These are phyloP conservation scores for Sturnira hondurensis DNA, from an alignment of 2,113 vertebrate genomes.

Conservation along the genomic window DNA sequence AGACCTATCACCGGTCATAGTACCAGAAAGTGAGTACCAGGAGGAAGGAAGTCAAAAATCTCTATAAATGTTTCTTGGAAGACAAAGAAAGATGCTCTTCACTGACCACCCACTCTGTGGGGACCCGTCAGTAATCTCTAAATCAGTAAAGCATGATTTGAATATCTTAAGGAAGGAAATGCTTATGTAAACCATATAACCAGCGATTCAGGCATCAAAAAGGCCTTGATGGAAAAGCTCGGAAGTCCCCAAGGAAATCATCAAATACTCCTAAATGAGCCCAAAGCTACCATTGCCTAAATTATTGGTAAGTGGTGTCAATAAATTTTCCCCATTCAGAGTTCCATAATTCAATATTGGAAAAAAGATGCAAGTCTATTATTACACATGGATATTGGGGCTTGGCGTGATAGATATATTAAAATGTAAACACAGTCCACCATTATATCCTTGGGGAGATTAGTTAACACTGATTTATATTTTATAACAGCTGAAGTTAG, in stretches of 20 bases:
- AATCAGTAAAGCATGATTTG: neutral
- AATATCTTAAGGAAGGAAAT: neutral
- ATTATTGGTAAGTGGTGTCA: neutral
- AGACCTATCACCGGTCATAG: neutral
- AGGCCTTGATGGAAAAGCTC: neutral
- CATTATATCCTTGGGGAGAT: neutral
- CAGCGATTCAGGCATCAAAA: neutral
- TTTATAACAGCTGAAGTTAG: constrained; percentile 25
- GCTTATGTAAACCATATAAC: neutral
- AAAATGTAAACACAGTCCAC: neutral
- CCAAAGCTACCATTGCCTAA: neutral
- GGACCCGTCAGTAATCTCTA: neutral
- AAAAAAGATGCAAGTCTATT: neutral
- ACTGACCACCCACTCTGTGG: neutral
- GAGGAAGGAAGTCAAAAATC: neutral
- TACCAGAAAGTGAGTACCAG: neutral
- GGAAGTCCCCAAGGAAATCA: neutral
- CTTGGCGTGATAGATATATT: neutral
- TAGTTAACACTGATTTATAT: constrained; percentile 58
- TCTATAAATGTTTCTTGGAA: neutral
- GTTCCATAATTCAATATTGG: neutral
- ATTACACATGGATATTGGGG: neutral
- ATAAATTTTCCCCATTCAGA: neutral
- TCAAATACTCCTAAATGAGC: neutral
- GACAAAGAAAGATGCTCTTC: neutral